These are phyloP conservation scores for Hylia prasina DNA, from an alignment of 2,113 vertebrate species.

Conservation along the genomic window DNA sequence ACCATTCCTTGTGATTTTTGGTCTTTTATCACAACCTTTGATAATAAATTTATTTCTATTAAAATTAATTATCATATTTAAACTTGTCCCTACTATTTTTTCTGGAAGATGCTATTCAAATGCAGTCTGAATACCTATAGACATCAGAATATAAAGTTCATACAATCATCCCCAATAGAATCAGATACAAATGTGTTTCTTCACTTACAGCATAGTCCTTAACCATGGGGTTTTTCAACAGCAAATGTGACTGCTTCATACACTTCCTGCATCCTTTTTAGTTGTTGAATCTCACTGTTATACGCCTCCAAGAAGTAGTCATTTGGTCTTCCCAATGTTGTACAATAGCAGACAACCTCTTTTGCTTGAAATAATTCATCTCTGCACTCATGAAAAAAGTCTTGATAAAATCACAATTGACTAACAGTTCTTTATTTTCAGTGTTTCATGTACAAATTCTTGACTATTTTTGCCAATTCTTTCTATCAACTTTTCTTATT, in stretches of 20 bases:
- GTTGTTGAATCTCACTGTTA: background rate
- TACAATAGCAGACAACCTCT: background rate
- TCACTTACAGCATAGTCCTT: background rate
- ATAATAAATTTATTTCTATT: background rate
- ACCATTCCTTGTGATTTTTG: background rate
- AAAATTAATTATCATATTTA: background rate
- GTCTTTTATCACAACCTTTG: background rate
- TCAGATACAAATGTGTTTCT: background rate
- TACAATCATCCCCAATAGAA: background rate
- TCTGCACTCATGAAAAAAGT: background rate
- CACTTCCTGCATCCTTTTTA: background rate
- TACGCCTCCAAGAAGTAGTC: background rate
- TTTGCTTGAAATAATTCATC: background rate
- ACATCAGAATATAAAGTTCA: background rate
- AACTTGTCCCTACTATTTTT: background rate
- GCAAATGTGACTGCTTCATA: background rate
- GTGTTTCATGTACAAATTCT: background rate
- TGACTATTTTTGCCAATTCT: background rate
- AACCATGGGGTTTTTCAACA: background rate
- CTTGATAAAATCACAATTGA: background rate
- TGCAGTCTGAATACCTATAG: background rate
- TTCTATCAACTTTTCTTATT: background rate
- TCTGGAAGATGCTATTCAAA: background rate
- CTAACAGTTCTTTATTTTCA: background rate
- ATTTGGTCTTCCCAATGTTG: background rate